Base-by-base conservation (phyloP, 2,113 vertebrate species). In the Lethenteron reissneri region DNA sequence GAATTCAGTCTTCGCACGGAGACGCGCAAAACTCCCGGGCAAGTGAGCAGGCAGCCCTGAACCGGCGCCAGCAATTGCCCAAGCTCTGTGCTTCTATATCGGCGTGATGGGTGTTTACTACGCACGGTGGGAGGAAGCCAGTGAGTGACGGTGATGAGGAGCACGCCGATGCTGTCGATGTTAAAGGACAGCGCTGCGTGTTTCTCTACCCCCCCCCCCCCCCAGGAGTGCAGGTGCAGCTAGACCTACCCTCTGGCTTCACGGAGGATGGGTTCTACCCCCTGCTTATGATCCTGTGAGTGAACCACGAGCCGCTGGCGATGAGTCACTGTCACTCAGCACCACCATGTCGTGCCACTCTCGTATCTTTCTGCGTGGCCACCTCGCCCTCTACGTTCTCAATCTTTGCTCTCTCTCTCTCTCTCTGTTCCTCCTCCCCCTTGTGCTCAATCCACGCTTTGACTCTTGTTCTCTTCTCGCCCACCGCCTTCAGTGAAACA, bases 241-340 rank as follows among this genome's bases (percentile, higher is more conserved):
- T 87, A 57, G 81, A 80, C 71, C 74, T 87, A 62, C 85, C 85
- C 71, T 79, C 76, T 71, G 81, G 80, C 19, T 83, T 83, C 11
- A 82, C 41, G 41, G 41, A 84, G 75, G 77, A 79, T 73, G 80
- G 79, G 76, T 76, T 83, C 64, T 80, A 81, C 72, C 84, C 85
- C 11, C 81, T 87, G 19, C 81, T 87, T 69, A 56, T 87, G 74
- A 80, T 85, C 73, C 79, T 86, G 85, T 87, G 80, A 83, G 85
- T 75, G 70, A 19, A 21, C 14, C 62, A 64, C 5, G 41, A 41
- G 5, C 41, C 41, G 41, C 41, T 58, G 9, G 56, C 58, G 7
- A 11, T 59, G 13, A 25, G 21, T 4, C 57, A 25, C 57, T 72
- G 57, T 14, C 57, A 15, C 71, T 68, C 57, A 59, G 10, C 25